A percentile compares a stretch with the other conserved stretches of the same genome.
phyloP scores from a whole-genome alignment of 2,888 invertebrate genomes.

The Megamerina dolium region DNA sequence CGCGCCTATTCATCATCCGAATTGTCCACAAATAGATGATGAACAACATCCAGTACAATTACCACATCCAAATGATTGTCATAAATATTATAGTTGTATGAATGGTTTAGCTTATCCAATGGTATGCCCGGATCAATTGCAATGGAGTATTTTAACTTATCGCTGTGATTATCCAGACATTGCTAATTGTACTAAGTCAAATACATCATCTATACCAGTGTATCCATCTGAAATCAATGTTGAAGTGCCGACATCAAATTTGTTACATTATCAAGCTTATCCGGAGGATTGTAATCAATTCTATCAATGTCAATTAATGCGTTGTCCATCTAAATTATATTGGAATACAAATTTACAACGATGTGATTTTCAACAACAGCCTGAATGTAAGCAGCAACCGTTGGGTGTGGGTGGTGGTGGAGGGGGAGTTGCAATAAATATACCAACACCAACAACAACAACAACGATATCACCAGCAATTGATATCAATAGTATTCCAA shows the following conservation, averaged over 20 bases:
- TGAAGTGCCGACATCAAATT: background rate
- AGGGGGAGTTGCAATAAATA: no score
- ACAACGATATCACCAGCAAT: conserved; percentile 1
- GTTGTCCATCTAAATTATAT: conserved; percentile 28
- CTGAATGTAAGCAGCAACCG: conserved; percentile 21
- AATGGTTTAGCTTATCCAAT: conserved; percentile 26
- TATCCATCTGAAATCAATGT: background rate
- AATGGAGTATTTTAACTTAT: conserved; percentile 32
- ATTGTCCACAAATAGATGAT: conserved; percentile 32
- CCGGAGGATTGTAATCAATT: conserved; percentile 34
- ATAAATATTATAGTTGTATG: conserved; percentile 35
- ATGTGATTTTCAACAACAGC: conserved; percentile 31
- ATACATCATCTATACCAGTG: background rate
- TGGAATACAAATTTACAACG: conserved; percentile 28
- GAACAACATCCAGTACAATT: conserved; percentile 26
- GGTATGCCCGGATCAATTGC: conserved; percentile 31
- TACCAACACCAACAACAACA: background rate
- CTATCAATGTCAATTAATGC: conserved; percentile 26
- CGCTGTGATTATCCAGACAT: conserved; percentile 33
- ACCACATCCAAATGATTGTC: conserved; percentile 19
- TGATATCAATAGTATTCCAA: no score
- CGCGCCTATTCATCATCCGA: conserved; percentile 13
- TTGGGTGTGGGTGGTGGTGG: background rate
- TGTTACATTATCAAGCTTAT: conserved; percentile 20
- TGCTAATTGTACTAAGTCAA: conserved; percentile 25